These are phyloP conservation scores for Triops cancriformis DNA, from an alignment of 1,140 invertebrate genomes.

Conservation along the genomic window DNA sequence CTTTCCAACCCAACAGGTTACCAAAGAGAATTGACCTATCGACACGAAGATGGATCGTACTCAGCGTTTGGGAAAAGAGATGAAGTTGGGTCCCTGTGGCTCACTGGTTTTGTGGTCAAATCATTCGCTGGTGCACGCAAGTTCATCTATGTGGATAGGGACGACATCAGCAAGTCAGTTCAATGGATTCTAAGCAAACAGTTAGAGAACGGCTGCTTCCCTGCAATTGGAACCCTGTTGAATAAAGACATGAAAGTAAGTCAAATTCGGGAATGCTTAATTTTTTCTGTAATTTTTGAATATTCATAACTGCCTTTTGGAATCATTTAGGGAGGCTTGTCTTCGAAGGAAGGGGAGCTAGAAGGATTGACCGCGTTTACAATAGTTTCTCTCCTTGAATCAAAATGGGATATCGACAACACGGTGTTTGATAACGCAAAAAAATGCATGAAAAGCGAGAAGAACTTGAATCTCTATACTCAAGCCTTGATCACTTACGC, in stretches of 20 bases:
- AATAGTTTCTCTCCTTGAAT: background rate
- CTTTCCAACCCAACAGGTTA: conserved; percentile 58
- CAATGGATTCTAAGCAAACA: conserved; percentile 44
- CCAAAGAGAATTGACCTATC: conserved; percentile 63
- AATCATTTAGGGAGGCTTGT: background rate
- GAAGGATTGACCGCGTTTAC: background rate
- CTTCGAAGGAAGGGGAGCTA: background rate
- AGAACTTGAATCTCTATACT: background rate
- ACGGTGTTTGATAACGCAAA: background rate
- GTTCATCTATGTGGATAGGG: conserved; percentile 56
- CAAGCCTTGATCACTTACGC: background rate
- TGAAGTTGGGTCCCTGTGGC: conserved; percentile 60
- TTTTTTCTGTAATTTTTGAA: background rate
- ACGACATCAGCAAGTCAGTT: conserved; percentile 38
- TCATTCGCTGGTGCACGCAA: conserved; percentile 56
- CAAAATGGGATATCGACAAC: background rate
- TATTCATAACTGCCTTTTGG: background rate
- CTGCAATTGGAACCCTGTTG: conserved; percentile 35
- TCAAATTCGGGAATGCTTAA: no score
- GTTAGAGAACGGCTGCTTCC: conserved; percentile 48
- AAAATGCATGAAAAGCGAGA: background rate
- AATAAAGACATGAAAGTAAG: conserved; percentile 20
- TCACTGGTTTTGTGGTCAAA: conserved; percentile 70
- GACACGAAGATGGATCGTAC: conserved; percentile 65
- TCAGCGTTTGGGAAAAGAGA: conserved; percentile 64